These are phyloP conservation scores for Chrysopilus asiliformis DNA, from an alignment of 2,888 invertebrate species.

Conservation along the genomic window DNA sequence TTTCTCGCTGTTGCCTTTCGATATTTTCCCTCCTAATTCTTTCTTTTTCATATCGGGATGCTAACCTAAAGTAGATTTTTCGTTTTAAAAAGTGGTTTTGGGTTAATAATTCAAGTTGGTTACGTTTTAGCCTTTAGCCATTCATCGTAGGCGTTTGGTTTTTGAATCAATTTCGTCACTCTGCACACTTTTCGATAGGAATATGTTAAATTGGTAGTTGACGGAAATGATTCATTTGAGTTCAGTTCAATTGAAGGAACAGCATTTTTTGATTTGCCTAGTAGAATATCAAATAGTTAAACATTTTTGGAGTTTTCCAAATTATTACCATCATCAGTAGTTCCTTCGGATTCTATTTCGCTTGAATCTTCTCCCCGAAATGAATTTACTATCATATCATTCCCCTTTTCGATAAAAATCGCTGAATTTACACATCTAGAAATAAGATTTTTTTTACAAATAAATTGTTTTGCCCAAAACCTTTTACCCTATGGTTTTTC, in stretches of 20 bases:
- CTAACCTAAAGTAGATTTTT: conserved; percentile 18
- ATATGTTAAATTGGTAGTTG: conserved; percentile 18
- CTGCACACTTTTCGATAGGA: conserved; percentile 20
- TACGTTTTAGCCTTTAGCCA: conserved; percentile 29
- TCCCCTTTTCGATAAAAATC: conserved; percentile 18
- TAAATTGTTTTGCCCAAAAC: too few species aligned
- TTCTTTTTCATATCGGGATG: conserved; percentile 8
- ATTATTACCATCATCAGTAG: conserved; percentile 1
- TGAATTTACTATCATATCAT: conserved; percentile 8
- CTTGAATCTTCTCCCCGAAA: conserved; percentile 9
- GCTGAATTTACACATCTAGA: conserved; percentile 21
- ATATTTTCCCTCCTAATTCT: conserved; percentile 10
- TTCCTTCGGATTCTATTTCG: conserved; percentile 6
- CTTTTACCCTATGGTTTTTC: too few species aligned
- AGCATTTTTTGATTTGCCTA: too few species aligned
- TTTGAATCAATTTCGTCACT: conserved; percentile 18
- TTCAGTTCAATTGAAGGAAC: conserved; percentile 23
- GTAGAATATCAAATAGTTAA: too few species aligned
- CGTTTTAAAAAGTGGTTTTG: conserved; percentile 2
- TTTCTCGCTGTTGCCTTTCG: conserved; percentile 17
- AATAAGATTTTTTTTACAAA: background rate
- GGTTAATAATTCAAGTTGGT: background rate
- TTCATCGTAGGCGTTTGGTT: conserved; percentile 26
- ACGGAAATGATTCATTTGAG: conserved; percentile 21
- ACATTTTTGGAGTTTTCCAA: too few species aligned